Conservation (phyloP, 2,797 vertebrate genomes). For the Lophius americanus region DNA sequence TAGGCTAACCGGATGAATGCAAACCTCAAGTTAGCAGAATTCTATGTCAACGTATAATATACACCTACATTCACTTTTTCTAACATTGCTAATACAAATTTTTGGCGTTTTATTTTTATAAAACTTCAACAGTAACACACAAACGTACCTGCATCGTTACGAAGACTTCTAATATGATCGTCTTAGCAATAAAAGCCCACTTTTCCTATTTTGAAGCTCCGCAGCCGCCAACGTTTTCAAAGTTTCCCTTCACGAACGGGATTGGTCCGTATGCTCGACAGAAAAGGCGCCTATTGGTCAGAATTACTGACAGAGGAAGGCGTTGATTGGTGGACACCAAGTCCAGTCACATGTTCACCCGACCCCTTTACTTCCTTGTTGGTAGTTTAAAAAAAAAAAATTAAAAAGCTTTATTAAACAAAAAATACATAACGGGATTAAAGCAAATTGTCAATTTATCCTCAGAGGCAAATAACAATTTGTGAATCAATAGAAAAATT, state of each 20-base stretch:
- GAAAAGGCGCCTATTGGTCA: slow-evolving; percentile 43
- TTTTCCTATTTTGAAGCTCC: neutral
- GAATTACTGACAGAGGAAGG: accelerated
- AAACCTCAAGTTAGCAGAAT: slow-evolving; percentile 3
- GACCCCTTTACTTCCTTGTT: neutral
- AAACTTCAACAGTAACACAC: neutral
- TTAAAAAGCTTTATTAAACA: neutral
- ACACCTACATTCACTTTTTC: no score
- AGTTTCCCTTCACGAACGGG: neutral
- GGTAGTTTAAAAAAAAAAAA: neutral
- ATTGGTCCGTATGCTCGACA: slow-evolving; percentile 49
- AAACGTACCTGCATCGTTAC: slow-evolving; percentile 72
- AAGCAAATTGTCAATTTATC: no score
- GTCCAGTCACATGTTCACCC: neutral
- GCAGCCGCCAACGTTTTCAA: slow-evolving; percentile 78
- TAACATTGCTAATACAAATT: neutral
- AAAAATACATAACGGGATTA: neutral
- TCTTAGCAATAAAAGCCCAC: neutral
- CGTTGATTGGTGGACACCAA: slow-evolving; percentile 33
- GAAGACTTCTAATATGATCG: neutral
- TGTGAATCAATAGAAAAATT: no score
- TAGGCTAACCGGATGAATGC: neutral
- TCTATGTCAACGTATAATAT: no score
- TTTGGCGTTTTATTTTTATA: accelerated
- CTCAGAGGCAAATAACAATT: no score